Conservation (phyloP, 2,888 invertebrate species). For the Boloria selene region DNA sequence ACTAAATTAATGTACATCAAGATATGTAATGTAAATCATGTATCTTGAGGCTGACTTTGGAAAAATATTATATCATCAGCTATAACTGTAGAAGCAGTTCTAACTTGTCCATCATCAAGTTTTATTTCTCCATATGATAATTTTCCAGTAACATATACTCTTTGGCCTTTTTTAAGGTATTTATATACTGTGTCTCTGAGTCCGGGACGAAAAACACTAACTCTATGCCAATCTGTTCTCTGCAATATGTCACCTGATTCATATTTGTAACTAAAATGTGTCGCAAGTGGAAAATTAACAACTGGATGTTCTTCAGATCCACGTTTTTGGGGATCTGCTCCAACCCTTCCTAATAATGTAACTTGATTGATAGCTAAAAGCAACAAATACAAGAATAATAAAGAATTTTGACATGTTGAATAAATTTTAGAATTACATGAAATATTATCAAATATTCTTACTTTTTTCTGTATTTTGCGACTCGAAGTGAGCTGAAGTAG, state of each 20-base stretch:
- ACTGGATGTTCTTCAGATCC: constrained; percentile 92
- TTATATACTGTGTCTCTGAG: constrained; percentile 90
- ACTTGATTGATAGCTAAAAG: constrained; percentile 88
- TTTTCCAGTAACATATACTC: constrained; percentile 85
- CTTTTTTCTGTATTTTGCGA: constrained; percentile 70
- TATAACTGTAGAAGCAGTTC: constrained; percentile 89
- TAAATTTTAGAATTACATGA: neutral
- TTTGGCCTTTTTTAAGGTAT: constrained; percentile 89
- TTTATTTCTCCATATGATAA: constrained; percentile 93
- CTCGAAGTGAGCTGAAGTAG: constrained; percentile 45
- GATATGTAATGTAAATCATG: too few species aligned
- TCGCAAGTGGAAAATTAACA: constrained; percentile 94
- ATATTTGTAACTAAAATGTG: constrained; percentile 92
- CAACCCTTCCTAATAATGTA: constrained; percentile 92
- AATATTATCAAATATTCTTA: constrained; percentile 44
- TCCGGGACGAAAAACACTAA: constrained; percentile 92
- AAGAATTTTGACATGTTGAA: neutral
- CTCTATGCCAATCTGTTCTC: constrained; percentile 95
- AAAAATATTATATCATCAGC: constrained; percentile 95
- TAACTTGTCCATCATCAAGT: constrained; percentile 87
- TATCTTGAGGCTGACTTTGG: constrained; percentile 63
- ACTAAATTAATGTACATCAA: neutral
- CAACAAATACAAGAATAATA: neutral
- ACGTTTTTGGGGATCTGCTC: constrained; percentile 93
- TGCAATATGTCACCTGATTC: constrained; percentile 90